Percentiles rank a stretch among this genome's conserved stretches.
Conservation (phyloP, 2,888 invertebrate genomes). For the Chironomus riparius region DNA sequence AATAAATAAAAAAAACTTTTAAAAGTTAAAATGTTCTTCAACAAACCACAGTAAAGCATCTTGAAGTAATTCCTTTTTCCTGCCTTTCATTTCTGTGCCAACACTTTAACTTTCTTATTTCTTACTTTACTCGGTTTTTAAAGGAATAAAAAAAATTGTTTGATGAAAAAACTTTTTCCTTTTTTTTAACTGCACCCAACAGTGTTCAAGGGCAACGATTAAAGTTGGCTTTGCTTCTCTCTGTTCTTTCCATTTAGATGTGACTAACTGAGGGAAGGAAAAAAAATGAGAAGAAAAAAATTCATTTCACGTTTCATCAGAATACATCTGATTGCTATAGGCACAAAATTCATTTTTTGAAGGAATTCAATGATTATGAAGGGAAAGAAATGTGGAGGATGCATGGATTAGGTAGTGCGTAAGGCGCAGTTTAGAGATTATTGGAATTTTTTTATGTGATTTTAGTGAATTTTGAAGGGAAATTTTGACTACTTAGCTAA, state of each 20-base stretch:
- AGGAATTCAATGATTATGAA: background rate
- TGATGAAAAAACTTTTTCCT: background rate
- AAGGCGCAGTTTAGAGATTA: too few species aligned
- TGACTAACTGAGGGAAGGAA: background rate
- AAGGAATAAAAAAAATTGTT: background rate
- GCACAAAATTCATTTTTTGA: background rate
- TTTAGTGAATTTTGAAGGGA: background rate
- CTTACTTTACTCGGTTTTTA: too few species aligned
- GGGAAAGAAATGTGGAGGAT: background rate
- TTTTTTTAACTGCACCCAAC: background rate
- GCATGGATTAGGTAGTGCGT: too few species aligned
- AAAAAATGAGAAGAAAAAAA: background rate
- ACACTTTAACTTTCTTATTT: too few species aligned
- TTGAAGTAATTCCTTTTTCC: too few species aligned
- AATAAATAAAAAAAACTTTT: background rate
- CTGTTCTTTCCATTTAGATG: background rate
- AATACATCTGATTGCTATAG: background rate
- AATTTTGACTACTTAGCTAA: too few species aligned
- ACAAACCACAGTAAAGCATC: background rate
- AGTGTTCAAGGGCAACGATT: background rate
- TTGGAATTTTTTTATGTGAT: background rate
- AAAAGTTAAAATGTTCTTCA: background rate
- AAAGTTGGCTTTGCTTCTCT: background rate
- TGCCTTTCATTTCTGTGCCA: too few species aligned
- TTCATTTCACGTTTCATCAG: background rate